phyloP scores from a whole-genome alignment of 2,888 invertebrate species.

The Polydesmus complanatus region DNA sequence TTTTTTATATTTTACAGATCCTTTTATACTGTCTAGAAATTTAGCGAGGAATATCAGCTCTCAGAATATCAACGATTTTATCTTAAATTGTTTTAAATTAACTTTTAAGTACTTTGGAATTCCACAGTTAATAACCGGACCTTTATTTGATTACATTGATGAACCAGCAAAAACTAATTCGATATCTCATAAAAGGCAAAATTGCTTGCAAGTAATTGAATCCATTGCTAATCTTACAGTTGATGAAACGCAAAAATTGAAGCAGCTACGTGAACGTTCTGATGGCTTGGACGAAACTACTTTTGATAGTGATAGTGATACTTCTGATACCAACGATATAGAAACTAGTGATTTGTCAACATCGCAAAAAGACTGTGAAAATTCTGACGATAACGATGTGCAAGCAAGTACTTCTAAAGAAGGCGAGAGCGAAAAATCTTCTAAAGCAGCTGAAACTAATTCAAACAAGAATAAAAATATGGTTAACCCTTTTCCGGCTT shows the following conservation, averaged over 20 bases:
- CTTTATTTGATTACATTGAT: slow-evolving; percentile 26
- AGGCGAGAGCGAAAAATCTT: slow-evolving; percentile 3
- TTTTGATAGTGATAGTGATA: neutral
- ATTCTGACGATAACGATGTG: neutral
- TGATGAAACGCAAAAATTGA: too few relatives aligned
- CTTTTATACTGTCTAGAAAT: slow-evolving; percentile 35
- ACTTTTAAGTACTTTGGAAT: slow-evolving; percentile 38
- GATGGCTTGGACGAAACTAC: neutral
- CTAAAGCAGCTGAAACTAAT: neutral
- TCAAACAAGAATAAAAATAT: too few relatives aligned
- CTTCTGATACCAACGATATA: neutral
- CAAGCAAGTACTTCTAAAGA: neutral
- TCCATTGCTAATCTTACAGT: too few relatives aligned
- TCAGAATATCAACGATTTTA: slow-evolving; percentile 35
- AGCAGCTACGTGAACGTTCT: too few relatives aligned
- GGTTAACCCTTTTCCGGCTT: too few relatives aligned
- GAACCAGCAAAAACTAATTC: slow-evolving; percentile 2
- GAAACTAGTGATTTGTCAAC: neutral
- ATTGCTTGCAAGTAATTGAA: too few relatives aligned
- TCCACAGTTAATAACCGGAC: slow-evolving; percentile 30
- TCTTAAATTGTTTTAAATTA: slow-evolving; percentile 34
- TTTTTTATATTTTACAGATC: slow-evolving; percentile 32
- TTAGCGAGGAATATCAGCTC: slow-evolving; percentile 35
- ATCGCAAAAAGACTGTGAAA: neutral
- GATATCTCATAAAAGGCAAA: too few relatives aligned